Base-by-base conservation (phyloP, 2,797 vertebrate species). In the Gallinago solitaria region DNA sequence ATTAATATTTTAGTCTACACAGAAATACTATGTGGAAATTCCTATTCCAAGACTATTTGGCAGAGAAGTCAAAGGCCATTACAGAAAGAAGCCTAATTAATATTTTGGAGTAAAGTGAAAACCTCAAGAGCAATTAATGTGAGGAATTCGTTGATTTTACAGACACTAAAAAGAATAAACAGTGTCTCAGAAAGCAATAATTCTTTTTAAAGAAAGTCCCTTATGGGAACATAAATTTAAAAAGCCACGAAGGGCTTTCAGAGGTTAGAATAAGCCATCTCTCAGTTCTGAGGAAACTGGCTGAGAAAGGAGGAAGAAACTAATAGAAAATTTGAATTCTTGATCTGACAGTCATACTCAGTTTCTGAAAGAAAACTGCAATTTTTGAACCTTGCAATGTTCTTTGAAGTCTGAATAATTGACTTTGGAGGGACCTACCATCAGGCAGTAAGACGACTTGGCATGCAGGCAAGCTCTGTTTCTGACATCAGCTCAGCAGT, bases 71-170 rank as follows among this genome's bases (percentile, higher is more conserved):
- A 21, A 14, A 82, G 18, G 54, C 27, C 47, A 90, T 87, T 47
- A 64, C 9, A 93, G 59, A 94, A 94, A 71, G 78, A 96, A 97
- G 80, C 60, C 45, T 86, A 67, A 91, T 81, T 84, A 96, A 77
- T 87, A 88, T 59, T 77, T 76, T 45, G 70, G 71, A 91, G n/a
- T 47, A 47, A 94, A 96, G 37, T 28, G 59, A 87, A 89, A 94
- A 69, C 79, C 70, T 94, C 67, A 45, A 89, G 63, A 79, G 67
- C 54, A 84, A 94, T 87, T 79, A 67, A 70, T 8, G 23, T 39
- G 67, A 93, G 67, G 48, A 79, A 89, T 30, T 11, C 5, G 50
- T 27, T 5, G 13, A 89, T 89, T 90, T 92, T 80, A 85, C 32
- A 82, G 60, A 41, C 82, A 60, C 82, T 73, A 80, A 97, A 83